Evolutionary conservation across 2,888 invertebrate genomes (phyloP).

Genomic region (Tachystola acroxantha): DNA sequence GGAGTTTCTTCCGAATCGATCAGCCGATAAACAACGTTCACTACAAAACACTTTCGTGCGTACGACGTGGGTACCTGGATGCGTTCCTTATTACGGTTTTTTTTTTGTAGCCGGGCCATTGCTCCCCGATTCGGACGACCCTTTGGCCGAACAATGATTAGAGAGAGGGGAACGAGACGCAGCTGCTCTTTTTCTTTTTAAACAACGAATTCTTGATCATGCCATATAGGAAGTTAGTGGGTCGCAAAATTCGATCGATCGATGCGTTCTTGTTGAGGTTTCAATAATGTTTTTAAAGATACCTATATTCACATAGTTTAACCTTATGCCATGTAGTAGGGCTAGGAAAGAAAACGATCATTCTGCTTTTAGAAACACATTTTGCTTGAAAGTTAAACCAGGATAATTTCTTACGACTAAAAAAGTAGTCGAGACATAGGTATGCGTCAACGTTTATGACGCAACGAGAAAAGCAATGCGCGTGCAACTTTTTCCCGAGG

Average conservation of each 20-base stretch:
- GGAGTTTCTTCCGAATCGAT: conserved; percentile 14
- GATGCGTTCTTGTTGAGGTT: too few relatives aligned
- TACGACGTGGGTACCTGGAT: conserved; percentile 68
- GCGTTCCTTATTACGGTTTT: conserved; percentile 45
- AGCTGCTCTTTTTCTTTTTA: conserved; percentile 70
- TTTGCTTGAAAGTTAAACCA: conserved; percentile 37
- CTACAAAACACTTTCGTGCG: conserved; percentile 31
- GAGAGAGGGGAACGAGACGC: conserved; percentile 63
- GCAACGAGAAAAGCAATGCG: conserved; percentile 63
- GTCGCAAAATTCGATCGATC: conserved; percentile 21
- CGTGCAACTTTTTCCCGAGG: conserved; percentile 55
- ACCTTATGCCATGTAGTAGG: too few relatives aligned
- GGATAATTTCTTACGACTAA: conserved; percentile 33
- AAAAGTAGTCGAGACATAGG: conserved; percentile 41
- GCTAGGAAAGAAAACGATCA: too few relatives aligned
- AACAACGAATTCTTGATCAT: conserved; percentile 41
- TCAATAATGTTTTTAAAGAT: too few relatives aligned
- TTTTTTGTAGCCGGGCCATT: conserved; percentile 54
- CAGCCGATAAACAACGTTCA: conserved; percentile 20
- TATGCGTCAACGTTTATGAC: conserved; percentile 37
- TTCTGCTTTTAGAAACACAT: too few relatives aligned
- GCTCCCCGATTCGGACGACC: conserved; percentile 68
- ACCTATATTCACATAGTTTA: too few relatives aligned
- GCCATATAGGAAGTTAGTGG: conserved; percentile 39
- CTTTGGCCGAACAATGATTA: conserved; percentile 69